Evolutionary conservation across 1,140 invertebrate genomes (phyloP), one percentile per base, ranked within the genome.

Genomic region (Bombus sylvicola): DNA sequence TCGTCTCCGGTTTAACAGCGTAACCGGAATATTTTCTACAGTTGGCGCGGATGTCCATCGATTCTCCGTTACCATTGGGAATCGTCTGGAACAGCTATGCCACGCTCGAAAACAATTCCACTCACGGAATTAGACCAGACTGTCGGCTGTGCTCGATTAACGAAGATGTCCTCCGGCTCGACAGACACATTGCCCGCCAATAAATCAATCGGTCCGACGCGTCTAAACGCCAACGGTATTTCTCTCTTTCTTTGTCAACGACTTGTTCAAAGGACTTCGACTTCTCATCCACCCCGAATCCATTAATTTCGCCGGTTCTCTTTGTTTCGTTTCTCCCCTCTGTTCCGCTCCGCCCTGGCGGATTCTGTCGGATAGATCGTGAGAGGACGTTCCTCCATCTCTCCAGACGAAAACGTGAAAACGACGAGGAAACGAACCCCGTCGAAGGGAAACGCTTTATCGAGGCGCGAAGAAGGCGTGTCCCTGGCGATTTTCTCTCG

Each of bases 131-230:
- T 66, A 64, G 18, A 68, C n/a, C 77, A 47, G 77, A 68, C n/a
- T 34, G 22, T 41, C 57, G 57, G 43, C 13, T 34, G 22, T 43
- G 62, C 62, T 79, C 62, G 66, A 79, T 79, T 79, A 79, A 79
- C 77, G 28, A 79, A 79, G 77, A 47, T 68, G 77, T 79, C 62
- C 77, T 13, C 41, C n/a, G 62, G 39, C n/a, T 25, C 59, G 77
- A 25, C 57, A 22, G 62, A 79, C 62, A 43, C 39, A 68, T 68
- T 37, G 62, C 39, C 62, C n/a, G 37, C 62, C 77, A 66, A 79
- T 79, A 79, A 79, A 79, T 79, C 77, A 79, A 79, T 66, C 59
- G 76, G 18, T 4, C n/a, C 22, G 31, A 73, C 15, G 31, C n/a
- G 9, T 64, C n/a, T 9, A 31, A 64, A 43, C 76, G 28, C 25